Base-by-base conservation (phyloP, 2,888 invertebrate species). In the Spodoptera picta region DNA sequence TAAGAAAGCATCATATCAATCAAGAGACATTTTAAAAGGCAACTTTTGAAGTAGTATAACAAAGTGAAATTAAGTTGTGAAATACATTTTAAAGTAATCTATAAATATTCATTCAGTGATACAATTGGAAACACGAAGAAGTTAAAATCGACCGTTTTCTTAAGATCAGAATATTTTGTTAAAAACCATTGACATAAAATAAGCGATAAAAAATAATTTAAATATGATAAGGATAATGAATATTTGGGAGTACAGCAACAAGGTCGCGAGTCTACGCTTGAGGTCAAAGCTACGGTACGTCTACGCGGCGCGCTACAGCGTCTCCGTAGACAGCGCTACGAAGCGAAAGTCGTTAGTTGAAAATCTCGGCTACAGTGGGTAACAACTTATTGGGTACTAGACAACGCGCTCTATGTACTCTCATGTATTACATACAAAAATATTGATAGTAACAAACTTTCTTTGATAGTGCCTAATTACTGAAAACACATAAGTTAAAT, bases 301-400 rank as follows among this genome's bases (percentile, higher is more conserved):
- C 90, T 90, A 90, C 90, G 90, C 83, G 88, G 90, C 90, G 90
- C 83, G 88, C 90, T 91, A 91, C 91, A 84, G 14, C 61, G 60
- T 27, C 80, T 75, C 67, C 88, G 90, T 87, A 87, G 86, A 75
- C 73, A 63, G 57, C 61, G 77, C 88, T 90, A 90, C 90, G 88
- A 77, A 70, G 77, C 83, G 87, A 85, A 85, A 88, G 87, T 82
- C 77, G 76, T 80, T 81, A 81, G 69, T 78, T 84, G 86, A 84
- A 88, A 89, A 85, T 84, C 83, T 82, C 72, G 70, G 86, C 89
- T 89, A 88, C 88, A 83, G 76, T 62, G 77, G 74, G 77, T 81
- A 60, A 74, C 75, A 58, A 57, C 77, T 70, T 74, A 65, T 63
- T 52, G 6, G 36, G 36, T 36, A 60, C 69, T 73, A 74, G 69